Percentiles rank a stretch among this genome's conserved stretches.
These are phyloP conservation scores for Dermochelys coriacea DNA, from an alignment of 2,797 vertebrate genomes.

Conservation along the genomic window DNA sequence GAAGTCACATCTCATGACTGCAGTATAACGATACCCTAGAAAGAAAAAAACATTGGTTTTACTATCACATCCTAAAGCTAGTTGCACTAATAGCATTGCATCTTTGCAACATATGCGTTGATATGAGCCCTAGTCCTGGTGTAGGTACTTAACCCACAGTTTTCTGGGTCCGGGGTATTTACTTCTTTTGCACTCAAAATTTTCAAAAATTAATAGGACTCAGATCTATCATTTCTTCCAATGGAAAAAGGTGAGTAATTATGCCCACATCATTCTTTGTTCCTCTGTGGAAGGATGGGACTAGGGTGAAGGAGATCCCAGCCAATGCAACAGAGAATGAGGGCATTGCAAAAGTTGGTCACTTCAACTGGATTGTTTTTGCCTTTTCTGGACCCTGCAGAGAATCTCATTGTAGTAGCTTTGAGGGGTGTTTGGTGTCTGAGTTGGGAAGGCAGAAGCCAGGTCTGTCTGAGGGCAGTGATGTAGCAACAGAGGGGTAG, in stretches of 20 bases:
- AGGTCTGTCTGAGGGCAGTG: neutral
- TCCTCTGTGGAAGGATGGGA: neutral
- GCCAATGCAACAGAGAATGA: neutral
- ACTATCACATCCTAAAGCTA: neutral
- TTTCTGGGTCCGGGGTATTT: neutral
- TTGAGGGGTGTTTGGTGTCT: neutral
- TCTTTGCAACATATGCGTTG: neutral
- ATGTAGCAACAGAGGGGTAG: neutral
- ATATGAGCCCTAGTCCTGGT: neutral
- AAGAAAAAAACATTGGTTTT: too few relatives aligned
- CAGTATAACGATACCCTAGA: too few relatives aligned
- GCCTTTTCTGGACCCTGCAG: neutral
- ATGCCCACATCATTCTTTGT: neutral
- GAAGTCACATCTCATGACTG: too few relatives aligned
- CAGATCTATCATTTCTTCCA: neutral
- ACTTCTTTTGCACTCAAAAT: neutral
- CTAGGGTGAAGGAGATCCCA: neutral
- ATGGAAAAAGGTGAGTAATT: neutral
- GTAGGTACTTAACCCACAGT: neutral
- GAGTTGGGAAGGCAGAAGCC: neutral
- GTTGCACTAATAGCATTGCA: neutral
- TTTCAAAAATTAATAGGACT: too few relatives aligned
- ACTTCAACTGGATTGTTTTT: neutral
- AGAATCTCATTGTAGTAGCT: neutral
- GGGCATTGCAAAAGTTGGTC: neutral